phyloP scores from a whole-genome alignment of 2,113 vertebrate genomes.

The Balaenoptera acutorostrata region DNA sequence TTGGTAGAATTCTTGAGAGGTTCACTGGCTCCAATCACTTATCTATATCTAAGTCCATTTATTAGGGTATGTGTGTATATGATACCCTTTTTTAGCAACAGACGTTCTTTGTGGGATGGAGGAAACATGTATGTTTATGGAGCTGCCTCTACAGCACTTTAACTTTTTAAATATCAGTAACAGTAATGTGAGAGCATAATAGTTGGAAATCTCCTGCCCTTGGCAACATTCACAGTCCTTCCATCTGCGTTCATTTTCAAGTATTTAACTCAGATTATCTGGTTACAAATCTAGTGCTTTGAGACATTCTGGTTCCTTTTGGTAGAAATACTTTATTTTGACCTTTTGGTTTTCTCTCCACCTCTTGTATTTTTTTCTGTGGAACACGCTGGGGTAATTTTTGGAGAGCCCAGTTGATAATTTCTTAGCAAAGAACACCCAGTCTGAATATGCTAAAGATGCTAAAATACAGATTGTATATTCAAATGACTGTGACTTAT shows the following conservation, averaged over 20 bases:
- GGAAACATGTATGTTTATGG: not conserved
- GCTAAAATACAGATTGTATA: not conserved
- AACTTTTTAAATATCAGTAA: not conserved
- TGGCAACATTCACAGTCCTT: not conserved
- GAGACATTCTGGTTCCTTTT: not conserved
- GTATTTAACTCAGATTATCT: not conserved
- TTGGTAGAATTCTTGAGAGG: not conserved
- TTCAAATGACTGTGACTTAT: not conserved
- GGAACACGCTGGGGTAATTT: not conserved
- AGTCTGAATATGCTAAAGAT: constrained; percentile 2
- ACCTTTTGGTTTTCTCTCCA: not conserved
- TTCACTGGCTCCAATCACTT: not conserved
- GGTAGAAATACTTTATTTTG: not conserved
- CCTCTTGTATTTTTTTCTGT: not conserved
- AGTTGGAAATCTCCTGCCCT: not conserved
- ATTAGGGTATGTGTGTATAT: not conserved
- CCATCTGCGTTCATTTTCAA: not conserved
- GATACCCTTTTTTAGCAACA: not conserved
- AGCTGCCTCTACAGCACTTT: not conserved
- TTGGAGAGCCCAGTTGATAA: not conserved
- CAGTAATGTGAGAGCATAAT: not conserved
- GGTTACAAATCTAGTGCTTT: not conserved
- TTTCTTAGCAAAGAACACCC: not conserved
- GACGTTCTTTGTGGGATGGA: too few relatives aligned
- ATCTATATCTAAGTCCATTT: not conserved